Evolutionary conservation across 1,140 invertebrate species (phyloP), one percentile per base, ranked within the genome.

Genomic region (Helicoverpa armigera): DNA sequence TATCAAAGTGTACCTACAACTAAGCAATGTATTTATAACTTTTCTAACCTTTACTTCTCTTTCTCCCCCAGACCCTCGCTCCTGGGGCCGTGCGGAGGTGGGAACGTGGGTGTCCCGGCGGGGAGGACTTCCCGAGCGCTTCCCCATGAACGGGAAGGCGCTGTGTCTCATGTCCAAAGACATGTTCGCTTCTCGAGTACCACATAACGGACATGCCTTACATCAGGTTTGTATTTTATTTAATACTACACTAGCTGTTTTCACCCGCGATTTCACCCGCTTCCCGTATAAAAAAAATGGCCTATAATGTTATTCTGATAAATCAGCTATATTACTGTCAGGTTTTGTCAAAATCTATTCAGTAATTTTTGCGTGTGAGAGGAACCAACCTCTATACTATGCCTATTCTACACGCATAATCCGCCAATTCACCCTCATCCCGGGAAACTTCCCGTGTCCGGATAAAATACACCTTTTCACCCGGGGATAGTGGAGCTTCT

Each of bases 101-200:
- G 96, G 95, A 70, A 90, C 94, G 76, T 97, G 97, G 97, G 96
- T 97, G 88, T 95, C 96, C 1, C 91, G 95, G 0, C 94, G 95
- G 4, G 97, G 97, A 81, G 95, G 95, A 1, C 92, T 97, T 1
- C 96, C 96, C 16, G 96, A 96, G 54, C 90, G 97, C 75, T 97
- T 97, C 90, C 95, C 96, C 2, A 97, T 97, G 97, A 97, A 97
- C 90, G 97, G 97, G 31, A 97, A 97, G 91, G 97, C 97, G 4
- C 92, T 97, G 3, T 97, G 97, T 82, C 95, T 97, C 58, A 97
- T 97, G 97, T 96, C 96, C 23, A 93, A 96, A 2, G 96, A 97
- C 51, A 97, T 97, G 97, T 97, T 97, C 94, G 94, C 96, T 1
- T 95, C 95, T 79, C 93, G 97, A 31, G 97, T 97, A 11, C 97